These are phyloP conservation scores for Drosophila flavopinicola DNA, from an alignment of 2,888 invertebrate genomes.

Conservation along the genomic window DNA sequence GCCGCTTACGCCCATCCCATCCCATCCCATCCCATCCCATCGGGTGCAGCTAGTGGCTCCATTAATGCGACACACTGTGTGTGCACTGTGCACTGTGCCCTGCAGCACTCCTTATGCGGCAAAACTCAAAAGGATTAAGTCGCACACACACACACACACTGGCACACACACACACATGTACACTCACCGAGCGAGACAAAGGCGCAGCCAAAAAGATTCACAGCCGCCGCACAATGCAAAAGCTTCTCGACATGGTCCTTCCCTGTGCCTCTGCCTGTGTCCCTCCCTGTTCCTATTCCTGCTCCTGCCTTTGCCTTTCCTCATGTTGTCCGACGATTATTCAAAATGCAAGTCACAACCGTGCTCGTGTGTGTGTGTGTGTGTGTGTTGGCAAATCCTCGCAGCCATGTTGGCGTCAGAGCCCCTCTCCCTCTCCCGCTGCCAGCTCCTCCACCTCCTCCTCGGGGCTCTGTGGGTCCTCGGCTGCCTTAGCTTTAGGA, in stretches of 20 bases:
- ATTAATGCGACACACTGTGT: constrained; percentile 48
- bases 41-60: constrained; percentile 44
- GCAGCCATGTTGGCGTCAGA: constrained; percentile 75
- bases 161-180: constrained; percentile 21
- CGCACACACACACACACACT: constrained; percentile 38
- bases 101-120: constrained; percentile 70
- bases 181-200: constrained; percentile 48
- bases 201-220: constrained; percentile 69
- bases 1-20: not conserved
- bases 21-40: not conserved
- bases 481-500: constrained; percentile 54
- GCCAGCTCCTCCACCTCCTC: not conserved
- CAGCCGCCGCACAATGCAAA: constrained; percentile 74
- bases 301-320: constrained; percentile 16
- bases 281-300: not conserved
- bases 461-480: constrained; percentile 13
- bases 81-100: constrained; percentile 1
- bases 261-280: constrained; percentile 1
- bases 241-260: constrained; percentile 57
- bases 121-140: constrained; percentile 81
- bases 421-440: constrained; percentile 11
- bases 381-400: constrained; percentile 62
- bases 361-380: constrained; percentile 42
- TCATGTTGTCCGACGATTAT: constrained; percentile 73
- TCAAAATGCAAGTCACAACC: constrained; percentile 75